phyloP scores from a whole-genome alignment of 2,888 invertebrate species.

The Noctua janthina region DNA sequence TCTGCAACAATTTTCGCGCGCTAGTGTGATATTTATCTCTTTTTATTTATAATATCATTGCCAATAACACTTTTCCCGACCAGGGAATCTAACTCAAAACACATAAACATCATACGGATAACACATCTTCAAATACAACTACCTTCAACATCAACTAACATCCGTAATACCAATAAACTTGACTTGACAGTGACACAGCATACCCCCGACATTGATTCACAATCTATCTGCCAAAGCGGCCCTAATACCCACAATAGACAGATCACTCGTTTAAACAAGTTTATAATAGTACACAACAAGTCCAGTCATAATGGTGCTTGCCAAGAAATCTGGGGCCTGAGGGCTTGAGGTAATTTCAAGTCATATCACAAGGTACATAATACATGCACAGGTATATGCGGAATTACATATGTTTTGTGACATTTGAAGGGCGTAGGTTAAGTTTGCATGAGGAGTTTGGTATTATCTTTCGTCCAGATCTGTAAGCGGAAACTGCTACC shows the following conservation, averaged over 20 bases:
- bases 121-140: neutral
- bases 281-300: constrained; percentile 35
- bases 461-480: too few relatives aligned
- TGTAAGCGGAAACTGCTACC: too few relatives aligned
- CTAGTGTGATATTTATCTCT: too few relatives aligned
- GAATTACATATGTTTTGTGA: constrained; percentile 31
- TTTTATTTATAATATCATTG: too few relatives aligned
- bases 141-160: neutral
- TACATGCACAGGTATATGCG: neutral
- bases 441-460: neutral
- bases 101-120: too few relatives aligned
- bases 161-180: neutral
- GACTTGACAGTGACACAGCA: constrained; percentile 16
- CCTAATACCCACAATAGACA: constrained; percentile 32
- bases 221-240: constrained; percentile 23
- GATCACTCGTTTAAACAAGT: constrained; percentile 43
- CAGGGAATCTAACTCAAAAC: too few relatives aligned
- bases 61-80: too few relatives aligned
- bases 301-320: constrained; percentile 32
- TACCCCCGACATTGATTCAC: constrained; percentile 37
- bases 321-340: constrained; percentile 41
- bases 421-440: constrained; percentile 43
- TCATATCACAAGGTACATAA: constrained; percentile 36
- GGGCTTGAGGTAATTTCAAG: constrained; percentile 36
- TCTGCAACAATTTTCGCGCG: too few relatives aligned